These are phyloP conservation scores for Athalia cordata DNA, from an alignment of 2,888 invertebrate genomes.

Conservation along the genomic window DNA sequence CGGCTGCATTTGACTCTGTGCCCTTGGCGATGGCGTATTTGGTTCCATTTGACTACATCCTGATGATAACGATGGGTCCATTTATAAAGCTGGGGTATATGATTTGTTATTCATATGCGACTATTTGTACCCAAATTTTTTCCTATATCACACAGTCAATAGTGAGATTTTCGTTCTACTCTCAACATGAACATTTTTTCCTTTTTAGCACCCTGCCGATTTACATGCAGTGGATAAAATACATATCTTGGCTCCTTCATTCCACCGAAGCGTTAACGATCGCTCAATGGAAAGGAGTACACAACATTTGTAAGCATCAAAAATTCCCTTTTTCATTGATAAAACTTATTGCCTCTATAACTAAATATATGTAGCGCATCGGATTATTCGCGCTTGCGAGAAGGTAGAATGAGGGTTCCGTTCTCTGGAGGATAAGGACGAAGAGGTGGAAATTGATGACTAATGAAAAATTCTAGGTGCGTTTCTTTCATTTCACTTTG, in stretches of 20 bases:
- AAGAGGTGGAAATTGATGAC: background rate
- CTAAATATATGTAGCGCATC: background rate
- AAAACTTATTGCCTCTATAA: background rate
- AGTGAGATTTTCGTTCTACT: background rate
- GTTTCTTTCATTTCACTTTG: background rate
- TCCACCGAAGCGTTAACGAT: conserved; percentile 90
- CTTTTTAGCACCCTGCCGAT: conserved; percentile 80
- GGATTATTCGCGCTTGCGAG: too few species aligned
- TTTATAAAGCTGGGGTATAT: conserved; percentile 87
- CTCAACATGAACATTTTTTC: conserved; percentile 45
- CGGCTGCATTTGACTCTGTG: conserved; percentile 87
- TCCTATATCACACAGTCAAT: conserved; percentile 19
- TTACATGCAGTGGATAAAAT: conserved; percentile 85
- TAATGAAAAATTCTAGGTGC: background rate
- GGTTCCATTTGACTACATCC: conserved; percentile 89
- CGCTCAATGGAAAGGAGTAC: conserved; percentile 86
- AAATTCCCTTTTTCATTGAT: too few species aligned
- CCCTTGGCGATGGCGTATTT: conserved; percentile 88
- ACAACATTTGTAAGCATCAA: conserved; percentile 81
- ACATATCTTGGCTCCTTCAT: conserved; percentile 91
- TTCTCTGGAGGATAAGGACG: background rate
- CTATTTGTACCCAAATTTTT: conserved; percentile 17
- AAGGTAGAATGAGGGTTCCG: too few species aligned
- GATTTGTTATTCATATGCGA: too few species aligned
- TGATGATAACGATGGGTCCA: conserved; percentile 91